These are phyloP conservation scores for Phyllopteryx taeniolatus DNA, from an alignment of 2,113 vertebrate genomes.

Conservation along the genomic window DNA sequence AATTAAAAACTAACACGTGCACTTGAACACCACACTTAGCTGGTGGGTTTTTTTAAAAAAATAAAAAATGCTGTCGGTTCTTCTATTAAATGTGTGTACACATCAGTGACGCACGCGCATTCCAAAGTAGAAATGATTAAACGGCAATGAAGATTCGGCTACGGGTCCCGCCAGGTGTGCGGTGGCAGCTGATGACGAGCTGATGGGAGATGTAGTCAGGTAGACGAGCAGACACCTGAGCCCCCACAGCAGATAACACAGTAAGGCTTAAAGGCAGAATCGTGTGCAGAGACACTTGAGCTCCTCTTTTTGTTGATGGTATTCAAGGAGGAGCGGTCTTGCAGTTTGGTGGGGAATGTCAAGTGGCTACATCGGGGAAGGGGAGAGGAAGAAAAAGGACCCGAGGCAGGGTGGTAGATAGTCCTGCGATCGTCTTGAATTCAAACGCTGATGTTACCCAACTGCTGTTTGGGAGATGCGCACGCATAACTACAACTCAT, in stretches of 20 bases:
- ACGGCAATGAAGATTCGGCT: slow-evolving; percentile 19
- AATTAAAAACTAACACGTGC: slow-evolving; percentile 48
- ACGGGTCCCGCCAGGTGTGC: slow-evolving; percentile 8
- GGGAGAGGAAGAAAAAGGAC: slow-evolving; percentile 25
- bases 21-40: slow-evolving; percentile 32
- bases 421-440: slow-evolving; percentile 26
- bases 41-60: neutral
- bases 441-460: slow-evolving; percentile 14
- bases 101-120: slow-evolving; percentile 44
- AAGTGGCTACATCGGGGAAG: slow-evolving; percentile 46
- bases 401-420: slow-evolving; percentile 17
- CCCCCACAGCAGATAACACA: neutral
- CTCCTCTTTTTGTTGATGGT: slow-evolving; percentile 14
- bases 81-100: slow-evolving; percentile 8
- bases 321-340: slow-evolving; percentile 19
- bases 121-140: slow-evolving; percentile 56
- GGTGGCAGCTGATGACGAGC: slow-evolving; percentile 24
- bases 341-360: slow-evolving; percentile 35
- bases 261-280: slow-evolving; percentile 53
- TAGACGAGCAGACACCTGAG: neutral
- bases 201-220: slow-evolving; percentile 52
- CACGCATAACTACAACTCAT: slow-evolving; percentile 16
- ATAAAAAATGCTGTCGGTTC: neutral
- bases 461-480: neutral
- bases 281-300: slow-evolving; percentile 17